phyloP scores from a whole-genome alignment of 92 coral and sea anemone genomes.

The Scolanthus callimorphus region DNA sequence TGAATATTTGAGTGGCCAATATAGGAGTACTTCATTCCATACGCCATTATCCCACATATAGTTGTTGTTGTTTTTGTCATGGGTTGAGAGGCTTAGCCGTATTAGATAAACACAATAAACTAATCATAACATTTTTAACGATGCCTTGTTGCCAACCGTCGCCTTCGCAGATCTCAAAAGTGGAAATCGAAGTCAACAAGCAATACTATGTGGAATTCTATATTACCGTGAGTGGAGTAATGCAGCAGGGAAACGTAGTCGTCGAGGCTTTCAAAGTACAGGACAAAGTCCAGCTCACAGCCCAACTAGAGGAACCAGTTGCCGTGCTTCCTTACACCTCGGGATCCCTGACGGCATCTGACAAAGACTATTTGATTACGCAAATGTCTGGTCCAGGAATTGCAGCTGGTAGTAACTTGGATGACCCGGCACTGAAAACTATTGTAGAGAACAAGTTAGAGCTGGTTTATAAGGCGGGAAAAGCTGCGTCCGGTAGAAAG shows the following conservation, averaged over 20 bases:
- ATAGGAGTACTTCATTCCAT: too few relatives aligned
- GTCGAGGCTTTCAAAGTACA: conserved; percentile 50
- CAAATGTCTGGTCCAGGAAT: conserved; percentile 35
- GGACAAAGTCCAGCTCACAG: conserved; percentile 33
- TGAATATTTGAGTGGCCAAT: too few relatives aligned
- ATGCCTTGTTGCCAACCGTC: too few relatives aligned
- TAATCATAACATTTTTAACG: too few relatives aligned
- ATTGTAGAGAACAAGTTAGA: conserved; percentile 66
- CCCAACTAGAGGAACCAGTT: conserved; percentile 52
- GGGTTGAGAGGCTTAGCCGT: too few relatives aligned
- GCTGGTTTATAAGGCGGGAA: conserved; percentile 56
- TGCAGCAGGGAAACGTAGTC: conserved; percentile 43
- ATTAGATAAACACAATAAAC: too few relatives aligned
- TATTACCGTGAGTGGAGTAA: conserved; percentile 40
- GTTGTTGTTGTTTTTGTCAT: too few relatives aligned
- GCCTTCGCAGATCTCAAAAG: conserved; percentile 47
- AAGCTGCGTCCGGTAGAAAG: conserved; percentile 25
- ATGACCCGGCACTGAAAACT: conserved; percentile 25
- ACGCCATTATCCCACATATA: not conserved
- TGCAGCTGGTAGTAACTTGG: conserved; percentile 25
- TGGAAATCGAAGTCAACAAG: conserved; percentile 47
- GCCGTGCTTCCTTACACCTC: conserved; percentile 69
- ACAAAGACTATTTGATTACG: conserved; percentile 39
- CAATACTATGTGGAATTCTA: conserved; percentile 66
- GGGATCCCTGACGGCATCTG: conserved; percentile 46